A percentile compares a stretch with the other conserved stretches of the same genome.
phyloP scores from a whole-genome alignment of 1,140 invertebrate species.

The Sesamia nonagrioides region DNA sequence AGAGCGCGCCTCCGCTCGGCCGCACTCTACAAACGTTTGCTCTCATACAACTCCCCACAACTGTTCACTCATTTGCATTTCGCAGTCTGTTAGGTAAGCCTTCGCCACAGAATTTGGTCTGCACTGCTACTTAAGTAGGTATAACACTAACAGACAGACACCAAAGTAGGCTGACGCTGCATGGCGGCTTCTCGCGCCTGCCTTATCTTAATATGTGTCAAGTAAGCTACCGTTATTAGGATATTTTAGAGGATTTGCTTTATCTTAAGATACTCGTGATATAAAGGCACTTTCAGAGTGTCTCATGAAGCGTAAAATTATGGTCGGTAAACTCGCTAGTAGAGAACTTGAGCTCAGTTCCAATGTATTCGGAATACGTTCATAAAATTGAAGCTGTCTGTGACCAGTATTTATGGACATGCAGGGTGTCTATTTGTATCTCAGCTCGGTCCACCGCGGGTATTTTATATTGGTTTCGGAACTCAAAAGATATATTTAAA shows the following conservation, averaged over 20 bases:
- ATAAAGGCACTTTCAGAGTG: slow-evolving; percentile 5
- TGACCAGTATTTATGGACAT: slow-evolving; percentile 34
- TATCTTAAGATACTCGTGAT: slow-evolving; percentile 22
- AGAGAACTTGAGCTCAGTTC: slow-evolving; percentile 13
- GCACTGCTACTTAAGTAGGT: slow-evolving; percentile 39
- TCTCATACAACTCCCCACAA: slow-evolving; percentile 53
- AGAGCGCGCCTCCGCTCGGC: slow-evolving; percentile 26
- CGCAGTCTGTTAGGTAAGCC: slow-evolving; percentile 54
- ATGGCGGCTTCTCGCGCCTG: slow-evolving; percentile 9
- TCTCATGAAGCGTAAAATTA: slow-evolving; percentile 34
- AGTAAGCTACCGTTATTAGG: slow-evolving; percentile 27
- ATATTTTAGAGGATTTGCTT: slow-evolving; percentile 36
- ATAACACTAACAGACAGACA: slow-evolving; percentile 44
- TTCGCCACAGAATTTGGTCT: slow-evolving; percentile 54
- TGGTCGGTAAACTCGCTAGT: neutral
- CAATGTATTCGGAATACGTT: slow-evolving; percentile 40
- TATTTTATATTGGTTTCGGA: slow-evolving; percentile 12
- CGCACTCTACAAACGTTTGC: slow-evolving; percentile 59
- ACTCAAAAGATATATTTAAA: neutral
- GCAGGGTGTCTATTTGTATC: slow-evolving; percentile 31
- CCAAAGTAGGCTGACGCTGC: slow-evolving; percentile 35
- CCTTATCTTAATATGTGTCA: slow-evolving; percentile 40
- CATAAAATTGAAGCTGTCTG: slow-evolving; percentile 38
- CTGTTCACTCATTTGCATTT: slow-evolving; percentile 63
- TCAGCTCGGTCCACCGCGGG: neutral